phyloP scores from a whole-genome alignment of 2,113 vertebrate species.

The Lanius ludovicianus region DNA sequence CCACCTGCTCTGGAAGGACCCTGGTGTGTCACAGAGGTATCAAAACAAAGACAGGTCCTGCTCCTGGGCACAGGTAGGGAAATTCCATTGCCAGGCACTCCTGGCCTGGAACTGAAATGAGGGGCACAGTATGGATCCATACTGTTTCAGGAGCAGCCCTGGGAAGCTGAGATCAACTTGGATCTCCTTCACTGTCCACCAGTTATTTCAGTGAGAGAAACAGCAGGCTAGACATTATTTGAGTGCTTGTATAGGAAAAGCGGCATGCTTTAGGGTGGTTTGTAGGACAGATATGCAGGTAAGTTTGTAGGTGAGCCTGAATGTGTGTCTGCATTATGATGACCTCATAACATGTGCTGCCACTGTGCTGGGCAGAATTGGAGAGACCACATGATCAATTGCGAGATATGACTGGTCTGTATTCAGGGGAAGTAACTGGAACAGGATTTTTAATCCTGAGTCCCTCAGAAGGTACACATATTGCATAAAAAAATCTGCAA shows the following conservation, averaged over 20 bases:
- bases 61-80: neutral
- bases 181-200: neutral
- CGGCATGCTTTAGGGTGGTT: neutral
- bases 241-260: neutral
- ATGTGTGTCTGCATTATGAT: neutral
- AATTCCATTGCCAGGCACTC: neutral
- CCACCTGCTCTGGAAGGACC: neutral
- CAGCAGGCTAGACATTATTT: neutral
- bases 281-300: neutral
- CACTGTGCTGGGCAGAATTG: neutral
- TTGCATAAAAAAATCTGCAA: neutral
- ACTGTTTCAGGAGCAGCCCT: neutral
- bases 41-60: neutral
- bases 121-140: accelerated
- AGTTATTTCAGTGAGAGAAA: neutral
- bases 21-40: neutral
- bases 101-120: neutral
- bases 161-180: neutral
- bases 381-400: accelerated
- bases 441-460: neutral
- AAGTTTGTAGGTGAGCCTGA: neutral
- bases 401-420: neutral
- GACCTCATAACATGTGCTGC: neutral
- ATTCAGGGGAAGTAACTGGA: neutral
- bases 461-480: neutral